A percentile compares a stretch with the other conserved stretches of the same genome.
Conservation (phyloP, 2,888 invertebrate species). For the Volucella bombylans region DNA sequence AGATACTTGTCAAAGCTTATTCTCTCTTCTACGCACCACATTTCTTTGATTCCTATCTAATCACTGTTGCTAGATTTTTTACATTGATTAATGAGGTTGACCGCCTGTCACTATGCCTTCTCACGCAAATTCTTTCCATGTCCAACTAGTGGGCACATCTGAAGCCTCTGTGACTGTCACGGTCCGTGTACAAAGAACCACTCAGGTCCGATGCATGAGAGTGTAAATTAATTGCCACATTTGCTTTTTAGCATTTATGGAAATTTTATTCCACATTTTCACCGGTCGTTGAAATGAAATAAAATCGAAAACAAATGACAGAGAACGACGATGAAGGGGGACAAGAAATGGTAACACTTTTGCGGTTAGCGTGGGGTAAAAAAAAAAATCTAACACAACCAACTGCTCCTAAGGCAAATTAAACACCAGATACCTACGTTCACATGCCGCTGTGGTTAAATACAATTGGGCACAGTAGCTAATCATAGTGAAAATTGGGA, state of each 20-base stretch:
- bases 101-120: slow-evolving; percentile 42
- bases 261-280: slow-evolving; percentile 69
- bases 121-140: slow-evolving; percentile 50
- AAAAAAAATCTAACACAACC: background rate
- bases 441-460: slow-evolving; percentile 11
- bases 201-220: slow-evolving; percentile 57
- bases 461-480: slow-evolving; percentile 19
- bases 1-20: slow-evolving; percentile 33
- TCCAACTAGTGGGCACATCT: slow-evolving; percentile 27
- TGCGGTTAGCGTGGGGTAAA: slow-evolving; percentile 9
- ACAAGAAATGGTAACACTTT: slow-evolving; percentile 2
- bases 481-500: slow-evolving; percentile 12
- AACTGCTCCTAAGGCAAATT: slow-evolving; percentile 36
- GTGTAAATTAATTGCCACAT: slow-evolving; percentile 71
- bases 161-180: slow-evolving; percentile 46
- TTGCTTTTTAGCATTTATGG: slow-evolving; percentile 63
- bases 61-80: slow-evolving; percentile 4
- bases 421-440: slow-evolving; percentile 1
- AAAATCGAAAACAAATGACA: slow-evolving; percentile 3
- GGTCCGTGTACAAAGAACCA: background rate
- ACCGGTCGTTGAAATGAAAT: slow-evolving; percentile 54
- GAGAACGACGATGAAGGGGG: background rate
- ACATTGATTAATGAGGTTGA: slow-evolving; percentile 63
- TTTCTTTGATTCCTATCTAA: background rate
- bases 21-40: slow-evolving; percentile 30